Percentiles rank a stretch among this genome's conserved stretches.
phyloP scores from a whole-genome alignment of 2,888 invertebrate genomes.

The Biston stratarius region DNA sequence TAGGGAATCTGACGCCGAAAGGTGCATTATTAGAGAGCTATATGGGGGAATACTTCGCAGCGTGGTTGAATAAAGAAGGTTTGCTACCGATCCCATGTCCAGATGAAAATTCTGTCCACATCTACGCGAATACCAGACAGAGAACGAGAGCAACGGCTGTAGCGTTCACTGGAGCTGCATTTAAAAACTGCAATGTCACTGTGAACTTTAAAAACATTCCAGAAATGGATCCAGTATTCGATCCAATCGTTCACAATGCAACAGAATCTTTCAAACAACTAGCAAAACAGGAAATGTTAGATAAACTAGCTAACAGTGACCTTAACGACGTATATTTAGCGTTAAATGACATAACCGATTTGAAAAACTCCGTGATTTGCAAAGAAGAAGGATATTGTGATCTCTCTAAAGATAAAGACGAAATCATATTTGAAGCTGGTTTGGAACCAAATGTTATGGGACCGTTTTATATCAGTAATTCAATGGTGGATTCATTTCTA shows the following conservation, averaged over 20 bases:
- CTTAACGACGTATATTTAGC: constrained; percentile 55
- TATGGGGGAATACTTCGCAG: constrained; percentile 67
- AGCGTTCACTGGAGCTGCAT: constrained; percentile 65
- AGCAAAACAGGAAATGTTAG: constrained; percentile 59
- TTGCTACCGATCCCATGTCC: constrained; percentile 62
- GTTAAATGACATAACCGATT: constrained; percentile 63
- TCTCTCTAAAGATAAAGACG: constrained; percentile 52
- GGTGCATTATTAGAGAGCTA: constrained; percentile 67
- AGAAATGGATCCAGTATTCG: constrained; percentile 62
- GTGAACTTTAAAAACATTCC: constrained; percentile 55
- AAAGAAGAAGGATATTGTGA: constrained; percentile 59
- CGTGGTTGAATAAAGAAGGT: constrained; percentile 61
- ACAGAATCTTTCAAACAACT: constrained; percentile 51
- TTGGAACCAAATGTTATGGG: constrained; percentile 65
- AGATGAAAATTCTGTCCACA: constrained; percentile 50
- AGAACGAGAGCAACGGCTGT: constrained; percentile 68
- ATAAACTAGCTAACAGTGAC: constrained; percentile 54
- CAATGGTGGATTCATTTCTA: constrained; percentile 66
- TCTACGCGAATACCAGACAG: constrained; percentile 68
- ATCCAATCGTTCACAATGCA: constrained; percentile 60
- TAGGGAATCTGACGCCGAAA: constrained; percentile 66
- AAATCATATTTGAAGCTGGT: constrained; percentile 55
- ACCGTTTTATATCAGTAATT: constrained; percentile 59
- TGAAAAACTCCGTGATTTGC: constrained; percentile 63
- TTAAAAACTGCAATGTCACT: constrained; percentile 61